phyloP scores from a whole-genome alignment of 2,888 invertebrate genomes.

The Apomyelois bistriatella region DNA sequence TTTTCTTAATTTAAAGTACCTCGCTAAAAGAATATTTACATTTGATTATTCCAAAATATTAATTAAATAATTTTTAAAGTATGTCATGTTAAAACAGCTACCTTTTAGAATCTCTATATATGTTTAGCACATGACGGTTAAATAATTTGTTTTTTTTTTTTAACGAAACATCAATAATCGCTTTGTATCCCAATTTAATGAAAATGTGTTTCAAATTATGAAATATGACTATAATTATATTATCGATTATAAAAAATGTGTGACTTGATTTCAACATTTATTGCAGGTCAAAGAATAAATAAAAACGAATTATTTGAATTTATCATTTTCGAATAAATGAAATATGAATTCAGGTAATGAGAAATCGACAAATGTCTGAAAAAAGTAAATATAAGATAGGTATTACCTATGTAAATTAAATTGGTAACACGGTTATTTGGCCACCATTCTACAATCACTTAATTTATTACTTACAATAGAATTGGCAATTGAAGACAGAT shows the following conservation, averaged over 20 bases:
- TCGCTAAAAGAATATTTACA: slow-evolving; percentile 51
- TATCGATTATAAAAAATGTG: too few species aligned
- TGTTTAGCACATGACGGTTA: slow-evolving; percentile 46
- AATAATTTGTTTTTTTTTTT: neutral
- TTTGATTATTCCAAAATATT: slow-evolving; percentile 9
- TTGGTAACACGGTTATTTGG: slow-evolving; percentile 4
- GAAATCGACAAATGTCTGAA: neutral
- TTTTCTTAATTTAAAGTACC: slow-evolving; percentile 35
- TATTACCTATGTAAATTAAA: neutral
- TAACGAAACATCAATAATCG: too few species aligned
- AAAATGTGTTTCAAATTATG: too few species aligned
- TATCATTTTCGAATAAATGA: too few species aligned
- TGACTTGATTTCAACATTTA: too few species aligned
- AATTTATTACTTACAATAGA: neutral
- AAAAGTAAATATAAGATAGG: neutral
- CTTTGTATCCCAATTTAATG: too few species aligned
- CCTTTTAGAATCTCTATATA: slow-evolving; percentile 26
- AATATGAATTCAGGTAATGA: too few species aligned
- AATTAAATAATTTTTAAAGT: slow-evolving; percentile 49
- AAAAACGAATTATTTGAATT: too few species aligned
- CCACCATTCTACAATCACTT: neutral
- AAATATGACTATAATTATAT: too few species aligned
- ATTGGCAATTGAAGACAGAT: neutral
- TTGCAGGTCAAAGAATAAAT: too few species aligned
- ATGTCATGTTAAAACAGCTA: slow-evolving; percentile 52